Evolutionary conservation across 2,888 invertebrate genomes (phyloP).

Genomic region (Stenolophus ochropezus): DNA sequence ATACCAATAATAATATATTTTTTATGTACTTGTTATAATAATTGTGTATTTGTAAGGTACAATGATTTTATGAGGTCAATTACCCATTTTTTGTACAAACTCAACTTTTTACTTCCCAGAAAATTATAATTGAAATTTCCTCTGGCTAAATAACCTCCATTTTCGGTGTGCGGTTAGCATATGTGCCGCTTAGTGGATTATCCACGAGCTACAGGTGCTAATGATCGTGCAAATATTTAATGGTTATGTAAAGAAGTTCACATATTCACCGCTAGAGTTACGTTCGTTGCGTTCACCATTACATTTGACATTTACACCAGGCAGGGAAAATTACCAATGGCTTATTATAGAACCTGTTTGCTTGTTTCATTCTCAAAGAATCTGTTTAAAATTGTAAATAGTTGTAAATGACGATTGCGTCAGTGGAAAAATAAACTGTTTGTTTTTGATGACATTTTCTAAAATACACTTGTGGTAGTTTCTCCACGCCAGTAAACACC

Average conservation of each 20-base stretch:
- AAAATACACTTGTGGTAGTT: too few relatives aligned
- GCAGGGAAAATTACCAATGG: constrained; percentile 3
- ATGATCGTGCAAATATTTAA: constrained; percentile 41
- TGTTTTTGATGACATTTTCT: too few relatives aligned
- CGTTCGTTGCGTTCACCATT: neutral
- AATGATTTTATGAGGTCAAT: too few relatives aligned
- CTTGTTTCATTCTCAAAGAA: constrained; percentile 1
- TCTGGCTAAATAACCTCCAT: too few relatives aligned
- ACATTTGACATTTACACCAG: constrained; percentile 13
- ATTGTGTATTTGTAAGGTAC: too few relatives aligned
- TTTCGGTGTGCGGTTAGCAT: neutral
- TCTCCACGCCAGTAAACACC: too few relatives aligned
- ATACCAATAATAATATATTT: too few relatives aligned
- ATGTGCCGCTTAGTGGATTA: constrained; percentile 3
- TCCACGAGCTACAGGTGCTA: constrained; percentile 30
- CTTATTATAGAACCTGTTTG: constrained; percentile 32
- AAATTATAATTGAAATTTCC: too few relatives aligned
- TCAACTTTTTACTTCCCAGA: too few relatives aligned
- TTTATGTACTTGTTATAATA: too few relatives aligned
- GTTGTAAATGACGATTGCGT: neutral
- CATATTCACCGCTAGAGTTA: constrained; percentile 12
- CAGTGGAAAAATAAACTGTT: neutral
- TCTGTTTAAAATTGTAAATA: neutral
- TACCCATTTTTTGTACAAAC: too few relatives aligned
- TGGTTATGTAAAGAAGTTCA: constrained; percentile 25